Base-by-base conservation (phyloP, 2,888 invertebrate species). In the Ormyrus pomaceus region DNA sequence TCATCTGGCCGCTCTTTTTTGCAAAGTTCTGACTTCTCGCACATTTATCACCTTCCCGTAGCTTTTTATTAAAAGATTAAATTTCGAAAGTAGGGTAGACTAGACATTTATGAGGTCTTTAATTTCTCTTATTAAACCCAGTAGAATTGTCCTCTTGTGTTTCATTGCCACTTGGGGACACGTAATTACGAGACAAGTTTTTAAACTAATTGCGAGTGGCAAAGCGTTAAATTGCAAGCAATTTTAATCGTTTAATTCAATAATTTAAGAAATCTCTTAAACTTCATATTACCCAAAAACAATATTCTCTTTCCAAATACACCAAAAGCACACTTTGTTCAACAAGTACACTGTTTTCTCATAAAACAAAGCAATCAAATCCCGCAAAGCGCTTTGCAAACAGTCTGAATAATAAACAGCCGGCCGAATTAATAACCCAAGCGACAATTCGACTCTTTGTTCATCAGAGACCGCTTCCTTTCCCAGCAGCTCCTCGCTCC, bases 71-170 rank as follows among this genome's bases (percentile, higher is more conserved):
- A 66, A 66, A 53, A 53, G 53, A 19, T 66, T 53, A 55, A 64
- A 64, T 55, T 53, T 19, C 34, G 10, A 13, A 19, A 73, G 53
- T 48, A 65, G 56, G 48, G 19, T 65, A 48, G n/a, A 50, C 13
- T 8, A 7, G 56, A 73, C 73, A 64, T 46, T 65, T 65, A 65
- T 11, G 73, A 50, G 13, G 56, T 48, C 34, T 56, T 73, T 56
- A 65, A 56, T 56, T 73, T 73, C 50, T 56, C 11, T 65, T 56
- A 56, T 65, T 65, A 73, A 65, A 7, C n/a, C 45, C 5, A 10
- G 45, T n/a, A n/a, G n/a, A 34, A 34, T 34, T 10, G 11, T 58
- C 9, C 13, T 19, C 9, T 34, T 19, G 56, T 19, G 55, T 65
- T 65, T 56, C 19, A 48, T 10, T 56, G 45, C 46, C n/a, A 1